Evolutionary conservation across 2,888 invertebrate species (phyloP), one percentile per base, ranked within the genome.

Genomic region (Druceiella hillmani): DNA sequence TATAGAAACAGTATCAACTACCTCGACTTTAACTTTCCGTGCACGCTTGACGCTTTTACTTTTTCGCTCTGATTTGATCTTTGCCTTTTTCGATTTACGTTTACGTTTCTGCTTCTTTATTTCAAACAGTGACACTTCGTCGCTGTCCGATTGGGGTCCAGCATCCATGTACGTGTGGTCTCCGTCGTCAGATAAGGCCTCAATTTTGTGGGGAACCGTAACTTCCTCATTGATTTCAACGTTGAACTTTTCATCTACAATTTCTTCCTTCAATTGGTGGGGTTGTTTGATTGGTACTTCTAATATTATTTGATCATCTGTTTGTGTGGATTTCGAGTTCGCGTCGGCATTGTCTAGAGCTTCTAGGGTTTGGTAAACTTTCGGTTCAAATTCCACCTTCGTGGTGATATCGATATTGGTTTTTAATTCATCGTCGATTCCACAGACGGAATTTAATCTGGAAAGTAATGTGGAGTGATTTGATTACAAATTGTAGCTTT

Each of bases 41-140:
- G 13, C 47, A 43, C 26, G 36, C 27, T 31, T 45, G 5, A 43
- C 30, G 4, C 10, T 17, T 12, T 49, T 49, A 33, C 51, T 50
- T 3, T 38, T 35, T 3, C 24, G 4, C 10, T 22, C 33, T 4
- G 10, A 12, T 37, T 27, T 17, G 33, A 36, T 25, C 11, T 41
- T 40, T 55, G 56, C 20, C 36, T 12, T 14, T 17, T 24, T 31
- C 31, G n/a, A 10, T 17, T 32, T 4, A 15, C 12, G n/a, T 17
- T 33, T 44, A 15, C 50, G 56, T 43, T 62, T 64, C 40, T 57
- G 56, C 42, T 59, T 61, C 45, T 64, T 63, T 2, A 65, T 51
- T 4, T 54, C 53, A 22, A 59, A 55, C 2, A 67, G 53, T 1
- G 63, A 57, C 28, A 65, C 50, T 27, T 58, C 54, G 37, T 69